Conservation (phyloP, 2,797 vertebrate genomes). For the Craterocephalus amniculus region DNA sequence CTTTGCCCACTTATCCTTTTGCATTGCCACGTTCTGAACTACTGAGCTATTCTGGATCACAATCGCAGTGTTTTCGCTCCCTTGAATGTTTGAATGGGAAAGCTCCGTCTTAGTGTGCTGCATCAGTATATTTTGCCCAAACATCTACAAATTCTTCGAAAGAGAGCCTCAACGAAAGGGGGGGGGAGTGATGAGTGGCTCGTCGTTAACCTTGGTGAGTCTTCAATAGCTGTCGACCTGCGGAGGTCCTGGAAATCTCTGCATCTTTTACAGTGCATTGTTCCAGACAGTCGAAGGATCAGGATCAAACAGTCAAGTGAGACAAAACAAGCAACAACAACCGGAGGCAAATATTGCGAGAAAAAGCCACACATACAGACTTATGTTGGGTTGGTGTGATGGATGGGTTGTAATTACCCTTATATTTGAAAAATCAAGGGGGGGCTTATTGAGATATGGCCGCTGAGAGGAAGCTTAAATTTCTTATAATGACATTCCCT, state of each 20-base stretch:
- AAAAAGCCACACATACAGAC: slow-evolving; percentile 44
- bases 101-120: slow-evolving; percentile 16
- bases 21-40: slow-evolving; percentile 12
- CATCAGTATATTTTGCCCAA: slow-evolving; percentile 13
- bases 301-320: slow-evolving; percentile 70
- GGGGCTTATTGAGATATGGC: slow-evolving; percentile 46
- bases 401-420: slow-evolving; percentile 43
- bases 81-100: slow-evolving; percentile 47
- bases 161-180: slow-evolving; percentile 5
- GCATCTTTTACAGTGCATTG: slow-evolving; percentile 65
- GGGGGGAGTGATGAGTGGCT: not conserved
- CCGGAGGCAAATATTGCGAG: slow-evolving; percentile 47
- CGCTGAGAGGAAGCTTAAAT: slow-evolving; percentile 65
- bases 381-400: slow-evolving; percentile 37
- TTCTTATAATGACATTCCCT: slow-evolving; percentile 71
- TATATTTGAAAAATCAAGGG: not conserved
- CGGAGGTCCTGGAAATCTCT: slow-evolving; percentile 45
- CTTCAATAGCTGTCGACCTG: slow-evolving; percentile 12
- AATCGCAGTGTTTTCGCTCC: slow-evolving; percentile 18
- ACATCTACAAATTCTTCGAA: slow-evolving; percentile 36
- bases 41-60: not conserved
- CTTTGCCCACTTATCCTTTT: slow-evolving; percentile 11
- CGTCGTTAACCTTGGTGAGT: not conserved
- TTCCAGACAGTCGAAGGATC: slow-evolving; percentile 63
- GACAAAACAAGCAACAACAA: slow-evolving; percentile 76